Conservation (phyloP, 2,888 invertebrate species). For the Polymixis lichenea region DNA sequence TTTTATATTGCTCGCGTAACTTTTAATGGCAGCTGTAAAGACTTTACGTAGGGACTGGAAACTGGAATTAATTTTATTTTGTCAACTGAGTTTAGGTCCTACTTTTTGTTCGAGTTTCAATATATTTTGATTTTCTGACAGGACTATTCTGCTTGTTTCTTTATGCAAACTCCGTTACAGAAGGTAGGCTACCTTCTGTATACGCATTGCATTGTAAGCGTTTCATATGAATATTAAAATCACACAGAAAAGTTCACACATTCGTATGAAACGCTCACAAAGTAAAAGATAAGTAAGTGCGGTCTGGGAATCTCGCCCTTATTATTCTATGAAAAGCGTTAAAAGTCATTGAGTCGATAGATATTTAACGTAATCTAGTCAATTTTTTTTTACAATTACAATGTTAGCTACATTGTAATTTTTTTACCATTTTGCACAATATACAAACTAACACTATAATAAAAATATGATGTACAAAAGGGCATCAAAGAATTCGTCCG, state of each 20-base stretch:
- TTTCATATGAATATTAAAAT: not conserved
- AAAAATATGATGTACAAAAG: too few relatives aligned
- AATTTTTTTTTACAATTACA: too few relatives aligned
- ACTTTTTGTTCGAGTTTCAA: constrained; percentile 23
- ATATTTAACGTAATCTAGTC: too few relatives aligned
- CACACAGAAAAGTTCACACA: not conserved
- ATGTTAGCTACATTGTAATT: too few relatives aligned
- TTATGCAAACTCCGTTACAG: not conserved
- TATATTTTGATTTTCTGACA: not conserved
- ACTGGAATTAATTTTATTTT: constrained; percentile 46
- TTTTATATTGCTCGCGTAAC: constrained; percentile 45
- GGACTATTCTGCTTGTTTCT: not conserved
- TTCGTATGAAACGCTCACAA: not conserved
- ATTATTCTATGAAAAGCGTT: not conserved
- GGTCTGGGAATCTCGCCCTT: not conserved
- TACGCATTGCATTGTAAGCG: too few relatives aligned
- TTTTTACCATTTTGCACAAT: too few relatives aligned
- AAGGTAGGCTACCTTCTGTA: too few relatives aligned
- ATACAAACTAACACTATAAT: too few relatives aligned
- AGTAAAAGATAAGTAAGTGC: not conserved
- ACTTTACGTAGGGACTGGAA: constrained; percentile 17
- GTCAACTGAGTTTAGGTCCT: constrained; percentile 7
- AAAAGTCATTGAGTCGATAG: too few relatives aligned
- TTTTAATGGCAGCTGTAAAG: constrained; percentile 55
- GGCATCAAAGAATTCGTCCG: too few relatives aligned